Conservation (phyloP, 1,140 invertebrate species). For the Hermetia illucens region DNA sequence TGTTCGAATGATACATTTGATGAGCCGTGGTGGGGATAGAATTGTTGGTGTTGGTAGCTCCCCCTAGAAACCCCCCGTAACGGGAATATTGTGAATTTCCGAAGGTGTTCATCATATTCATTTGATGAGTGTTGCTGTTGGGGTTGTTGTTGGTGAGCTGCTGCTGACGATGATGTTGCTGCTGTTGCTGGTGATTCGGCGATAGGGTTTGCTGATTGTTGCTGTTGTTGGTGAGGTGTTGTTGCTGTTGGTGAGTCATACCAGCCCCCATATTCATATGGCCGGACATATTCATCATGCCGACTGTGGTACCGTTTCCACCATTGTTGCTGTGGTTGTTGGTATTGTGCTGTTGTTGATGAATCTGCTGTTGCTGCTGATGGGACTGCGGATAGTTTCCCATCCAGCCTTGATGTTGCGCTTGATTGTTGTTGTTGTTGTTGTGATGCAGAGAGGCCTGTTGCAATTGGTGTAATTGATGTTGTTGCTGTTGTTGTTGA, state of each 20-base stretch:
- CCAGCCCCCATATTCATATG: background rate
- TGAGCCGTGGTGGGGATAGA: conserved; percentile 13
- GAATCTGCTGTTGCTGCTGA: conserved; percentile 8
- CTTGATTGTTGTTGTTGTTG: conserved; percentile 10
- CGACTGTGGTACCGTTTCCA: background rate
- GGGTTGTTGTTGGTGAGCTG: conserved; percentile 4
- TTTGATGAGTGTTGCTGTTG: conserved; percentile 23
- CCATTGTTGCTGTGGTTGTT: background rate
- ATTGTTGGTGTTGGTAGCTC: conserved; percentile 7
- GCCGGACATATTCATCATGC: background rate
- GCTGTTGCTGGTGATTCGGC: conserved; percentile 6
- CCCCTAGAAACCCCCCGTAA: conserved; percentile 39
- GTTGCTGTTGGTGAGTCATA: conserved; percentile 7
- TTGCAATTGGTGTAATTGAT: conserved; percentile 19
- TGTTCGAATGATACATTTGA: conserved; percentile 25
- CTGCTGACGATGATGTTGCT: conserved; percentile 1
- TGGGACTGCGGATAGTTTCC: conserved; percentile 6
- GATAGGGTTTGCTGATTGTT: conserved; percentile 9
- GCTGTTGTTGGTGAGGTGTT: conserved; percentile 10
- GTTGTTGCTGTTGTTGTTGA: conserved; percentile 29
- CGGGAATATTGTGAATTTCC: conserved; percentile 34
- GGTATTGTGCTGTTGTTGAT: conserved; percentile 1
- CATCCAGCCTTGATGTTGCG: conserved; percentile 6
- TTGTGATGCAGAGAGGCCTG: conserved; percentile 9
- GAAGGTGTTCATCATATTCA: conserved; percentile 15